Conservation (phyloP, 2,797 vertebrate species). For the Enteromius fasciolatus region DNA sequence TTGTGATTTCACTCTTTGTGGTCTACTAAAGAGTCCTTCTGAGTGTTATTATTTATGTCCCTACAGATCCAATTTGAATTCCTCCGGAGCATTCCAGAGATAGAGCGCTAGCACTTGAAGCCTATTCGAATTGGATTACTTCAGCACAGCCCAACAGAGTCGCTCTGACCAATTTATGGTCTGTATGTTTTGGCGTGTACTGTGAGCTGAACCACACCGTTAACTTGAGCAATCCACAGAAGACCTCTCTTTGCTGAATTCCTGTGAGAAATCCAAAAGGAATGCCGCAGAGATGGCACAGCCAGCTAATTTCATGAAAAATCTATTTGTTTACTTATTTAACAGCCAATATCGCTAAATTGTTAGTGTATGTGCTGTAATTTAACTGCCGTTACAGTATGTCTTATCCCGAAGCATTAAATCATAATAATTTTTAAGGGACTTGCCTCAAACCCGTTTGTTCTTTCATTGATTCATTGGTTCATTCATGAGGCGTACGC, state of each 20-base stretch:
- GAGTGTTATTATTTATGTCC: constrained; percentile 64
- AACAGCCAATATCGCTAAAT: constrained; percentile 50
- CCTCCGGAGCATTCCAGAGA: constrained; percentile 67
- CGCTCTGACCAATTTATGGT: constrained; percentile 65
- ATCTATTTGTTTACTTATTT: constrained; percentile 52
- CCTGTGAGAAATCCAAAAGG: constrained; percentile 53
- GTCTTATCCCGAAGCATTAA: constrained; percentile 28
- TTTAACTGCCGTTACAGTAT: constrained; percentile 19
- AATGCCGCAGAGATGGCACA: constrained; percentile 54
- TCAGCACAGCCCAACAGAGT: constrained; percentile 62
- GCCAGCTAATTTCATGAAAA: constrained; percentile 29
- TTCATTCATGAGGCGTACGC: constrained; percentile 27
- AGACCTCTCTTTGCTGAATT: constrained; percentile 55
- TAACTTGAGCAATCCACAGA: constrained; percentile 59
- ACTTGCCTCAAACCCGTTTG: constrained; percentile 55
- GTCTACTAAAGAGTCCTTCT: constrained; percentile 64
- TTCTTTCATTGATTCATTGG: constrained; percentile 18
- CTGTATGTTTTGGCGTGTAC: constrained; percentile 65
- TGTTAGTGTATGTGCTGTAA: constrained; percentile 50
- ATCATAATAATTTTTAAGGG: constrained; percentile 38
- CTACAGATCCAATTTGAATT: constrained; percentile 65
- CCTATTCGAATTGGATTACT: constrained; percentile 63
- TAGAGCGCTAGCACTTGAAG: constrained; percentile 66
- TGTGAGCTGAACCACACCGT: constrained; percentile 61
- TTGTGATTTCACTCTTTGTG: constrained; percentile 57